Conservation (phyloP, 2,113 vertebrate species). For the Cochlearius cochlearius region DNA sequence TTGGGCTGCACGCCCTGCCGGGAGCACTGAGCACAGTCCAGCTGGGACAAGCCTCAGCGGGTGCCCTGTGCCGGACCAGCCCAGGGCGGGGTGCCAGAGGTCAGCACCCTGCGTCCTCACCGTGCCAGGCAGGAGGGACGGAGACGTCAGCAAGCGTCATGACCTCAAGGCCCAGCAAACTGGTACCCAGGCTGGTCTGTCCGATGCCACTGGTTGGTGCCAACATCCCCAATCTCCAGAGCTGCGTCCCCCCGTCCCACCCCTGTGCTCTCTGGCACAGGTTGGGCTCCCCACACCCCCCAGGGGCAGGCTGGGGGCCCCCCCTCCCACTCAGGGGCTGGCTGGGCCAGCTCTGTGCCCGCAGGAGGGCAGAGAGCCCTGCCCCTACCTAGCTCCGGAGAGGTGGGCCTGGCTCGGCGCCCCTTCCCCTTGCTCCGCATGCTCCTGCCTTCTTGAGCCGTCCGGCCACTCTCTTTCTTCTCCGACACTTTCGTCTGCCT, state of each 20-base stretch:
- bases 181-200: not conserved
- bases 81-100: not conserved
- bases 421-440: constrained; percentile 84
- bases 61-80: not conserved
- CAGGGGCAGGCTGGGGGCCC: not conserved
- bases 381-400: constrained; percentile 87
- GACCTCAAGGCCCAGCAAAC: not conserved
- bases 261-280: not conserved
- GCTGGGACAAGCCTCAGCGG: not conserved
- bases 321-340: not conserved
- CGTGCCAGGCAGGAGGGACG: not conserved
- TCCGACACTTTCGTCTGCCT: constrained; percentile 65
- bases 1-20: not conserved
- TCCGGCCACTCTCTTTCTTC: constrained; percentile 73
- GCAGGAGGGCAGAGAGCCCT: not conserved
- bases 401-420: constrained; percentile 84
- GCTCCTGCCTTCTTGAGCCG: constrained; percentile 77
- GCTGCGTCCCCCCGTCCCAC: fast-evolving
- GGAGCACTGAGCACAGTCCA: fast-evolving
- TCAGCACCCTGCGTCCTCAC: not conserved
- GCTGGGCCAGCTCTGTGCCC: not conserved
- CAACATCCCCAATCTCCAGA: not conserved
- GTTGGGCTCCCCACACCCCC: fast-evolving
- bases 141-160: fast-evolving
- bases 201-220: not conserved